These are phyloP conservation scores for Harmothoe impar DNA, from an alignment of 2,888 invertebrate species.

Conservation along the genomic window DNA sequence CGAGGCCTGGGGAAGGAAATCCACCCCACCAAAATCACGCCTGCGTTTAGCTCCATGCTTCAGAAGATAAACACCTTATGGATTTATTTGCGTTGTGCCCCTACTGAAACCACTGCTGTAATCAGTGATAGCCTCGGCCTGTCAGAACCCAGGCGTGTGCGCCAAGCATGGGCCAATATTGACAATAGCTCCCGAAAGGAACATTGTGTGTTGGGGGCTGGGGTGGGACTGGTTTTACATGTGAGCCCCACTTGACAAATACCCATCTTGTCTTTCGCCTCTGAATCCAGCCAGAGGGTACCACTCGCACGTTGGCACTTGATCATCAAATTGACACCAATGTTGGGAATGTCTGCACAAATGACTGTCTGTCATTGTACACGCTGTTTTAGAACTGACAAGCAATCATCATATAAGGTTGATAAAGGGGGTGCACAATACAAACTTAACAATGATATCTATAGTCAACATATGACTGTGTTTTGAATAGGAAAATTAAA, in stretches of 20 bases:
- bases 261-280: conserved; percentile 3
- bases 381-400: too few species aligned
- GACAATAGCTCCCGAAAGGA: conserved; percentile 20
- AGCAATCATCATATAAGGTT: too few species aligned
- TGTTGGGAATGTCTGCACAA: neutral
- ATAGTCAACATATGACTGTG: too few species aligned
- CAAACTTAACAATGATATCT: too few species aligned
- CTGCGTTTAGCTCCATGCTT: neutral
- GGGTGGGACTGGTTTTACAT: neutral
- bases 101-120: neutral
- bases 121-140: conserved; percentile 5
- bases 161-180: neutral
- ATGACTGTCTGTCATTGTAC: neutral
- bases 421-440: too few species aligned
- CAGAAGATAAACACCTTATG: conserved; percentile 42
- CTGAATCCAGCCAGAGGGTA: neutral
- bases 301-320: neutral
- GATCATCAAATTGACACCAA: conserved; percentile 18
- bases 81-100: neutral
- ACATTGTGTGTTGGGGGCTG: neutral
- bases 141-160: neutral
- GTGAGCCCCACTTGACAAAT: neutral
- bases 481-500: too few species aligned
- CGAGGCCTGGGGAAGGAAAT: neutral
- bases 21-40: neutral